A percentile compares a stretch with the other conserved stretches of the same genome.
phyloP scores from a whole-genome alignment of 1,140 invertebrate species.

The Caenorhabditis elegans region WBcel235 BX284602.5:8332501-8333000 shows the following conservation, averaged over 20 bases:
- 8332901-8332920: not conserved
- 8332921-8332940: not conserved
- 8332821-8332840: slow-evolving; percentile 1
- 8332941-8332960: not conserved
- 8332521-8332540: slow-evolving; percentile 8
- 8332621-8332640: not conserved
- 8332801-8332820: not conserved
- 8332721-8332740: not conserved
- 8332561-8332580: not conserved
- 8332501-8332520: not conserved
- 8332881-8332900: not conserved
- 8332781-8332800: not conserved
- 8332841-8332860: not conserved
- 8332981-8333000: not conserved
- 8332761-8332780: not conserved
- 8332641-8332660: not conserved
- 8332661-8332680: not conserved
- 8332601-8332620: not conserved
- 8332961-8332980: not conserved
- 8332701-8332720: not conserved
- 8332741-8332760: not conserved
- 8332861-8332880: not conserved
- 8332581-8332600: not conserved
- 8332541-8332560: not conserved
- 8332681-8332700: not conserved